Base-by-base conservation (phyloP, 1,140 invertebrate species). In the Semibalanus balanoides region DNA sequence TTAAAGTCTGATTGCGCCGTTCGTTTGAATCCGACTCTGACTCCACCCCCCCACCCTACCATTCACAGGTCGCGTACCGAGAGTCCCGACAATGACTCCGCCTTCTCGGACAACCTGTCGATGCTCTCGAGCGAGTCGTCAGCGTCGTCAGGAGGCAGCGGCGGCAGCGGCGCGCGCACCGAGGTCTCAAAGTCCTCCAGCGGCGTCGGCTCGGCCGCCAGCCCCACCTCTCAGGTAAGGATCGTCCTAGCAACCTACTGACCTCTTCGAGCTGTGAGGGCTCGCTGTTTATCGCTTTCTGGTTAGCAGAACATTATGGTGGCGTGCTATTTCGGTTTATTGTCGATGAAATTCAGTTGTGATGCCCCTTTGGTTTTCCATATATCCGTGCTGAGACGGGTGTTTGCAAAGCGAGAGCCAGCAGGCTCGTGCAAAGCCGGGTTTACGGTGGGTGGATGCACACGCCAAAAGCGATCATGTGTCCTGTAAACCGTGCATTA, bases 21-120 rank as follows among this genome's bases (percentile, higher is more conserved):
- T 11, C 3, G n/a, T 3, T 19, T 64, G 51, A 64, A n/a, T 19
- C 51, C 22, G 51, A 25, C 14, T n/a, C 51, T 64, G 51, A 64
- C 51, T 19, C 22, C 1, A 25, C 51, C 14, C 14, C 7, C 3
- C 22, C 51, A 1, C 22, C 22, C 14, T 64, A 7, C 22, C 14
- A 3, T 19, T 19, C 7, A 64, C 80, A 84, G 87, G 87, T 75
- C 87, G 51, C 87, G 94, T 76, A 95, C 94, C 3, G 93, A 95
- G 79, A 95, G 93, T 78, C 94, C 94, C 0, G 96, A 98, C 84
- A 97, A 96, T 85, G 96, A 98, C 85, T 98, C 95, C 30, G 96
- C 95, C 7, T 98, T 97, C 84, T 96, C 94, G 79, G 96, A 98
- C 84, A 96, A 93, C 77, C 93, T 96, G 30, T 95, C 93, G 9